These are phyloP conservation scores for Phymorhynchus buccinoides DNA, from an alignment of 1,140 invertebrate genomes.

Conservation along the genomic window DNA sequence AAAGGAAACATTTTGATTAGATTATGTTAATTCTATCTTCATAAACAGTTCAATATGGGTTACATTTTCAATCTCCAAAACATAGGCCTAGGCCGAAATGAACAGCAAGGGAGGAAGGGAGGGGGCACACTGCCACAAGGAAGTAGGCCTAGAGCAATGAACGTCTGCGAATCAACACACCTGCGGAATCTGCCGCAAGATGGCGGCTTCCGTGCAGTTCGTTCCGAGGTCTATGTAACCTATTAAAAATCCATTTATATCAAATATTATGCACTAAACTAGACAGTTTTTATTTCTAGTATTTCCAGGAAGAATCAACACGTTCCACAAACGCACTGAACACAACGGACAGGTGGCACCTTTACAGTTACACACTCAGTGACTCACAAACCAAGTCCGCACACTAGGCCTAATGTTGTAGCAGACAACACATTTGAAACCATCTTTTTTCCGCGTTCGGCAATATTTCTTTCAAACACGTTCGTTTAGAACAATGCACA, in stretches of 20 bases:
- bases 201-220: conserved; percentile 34
- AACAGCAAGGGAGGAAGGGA: no score
- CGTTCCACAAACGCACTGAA: no score
- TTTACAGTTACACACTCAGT: neutral
- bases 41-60: no score
- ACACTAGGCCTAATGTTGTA: conserved; percentile 33
- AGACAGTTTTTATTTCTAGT: no score
- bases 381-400: no score
- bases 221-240: neutral
- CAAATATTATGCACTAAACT: neutral
- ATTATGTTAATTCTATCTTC: no score
- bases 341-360: neutral
- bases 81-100: no score
- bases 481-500: neutral
- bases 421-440: conserved; percentile 22
- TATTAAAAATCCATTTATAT: neutral
- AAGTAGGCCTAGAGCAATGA: no score
- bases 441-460: neutral
- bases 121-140: no score
- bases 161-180: neutral
- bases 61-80: no score
- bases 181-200: conserved; percentile 30
- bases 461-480: neutral
- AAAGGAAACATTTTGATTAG: no score
- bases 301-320: no score